Evolutionary conservation across 1,140 invertebrate genomes (phyloP).

Genomic region (Drosophila repleta): DNA sequence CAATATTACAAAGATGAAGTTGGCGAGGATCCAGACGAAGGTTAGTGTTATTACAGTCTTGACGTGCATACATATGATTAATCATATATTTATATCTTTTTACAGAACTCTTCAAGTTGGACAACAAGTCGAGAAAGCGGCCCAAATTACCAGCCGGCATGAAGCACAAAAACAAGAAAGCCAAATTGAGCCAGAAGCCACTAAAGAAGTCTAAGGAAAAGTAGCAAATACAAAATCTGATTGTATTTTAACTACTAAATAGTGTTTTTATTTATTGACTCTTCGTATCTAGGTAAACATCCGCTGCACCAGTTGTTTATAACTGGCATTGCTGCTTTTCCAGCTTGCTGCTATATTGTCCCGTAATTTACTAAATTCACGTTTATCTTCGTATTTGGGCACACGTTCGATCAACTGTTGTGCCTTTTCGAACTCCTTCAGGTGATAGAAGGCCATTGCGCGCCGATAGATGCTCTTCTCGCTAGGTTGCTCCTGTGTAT

Average conservation of each 20-base stretch:
- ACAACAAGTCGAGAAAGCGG: slow-evolving; percentile 61
- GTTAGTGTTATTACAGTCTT: slow-evolving; percentile 28
- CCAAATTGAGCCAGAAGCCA: slow-evolving; percentile 50
- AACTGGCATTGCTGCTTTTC: slow-evolving; percentile 72
- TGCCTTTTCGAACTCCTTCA: slow-evolving; percentile 78
- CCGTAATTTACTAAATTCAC: slow-evolving; percentile 70
- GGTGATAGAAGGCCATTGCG: slow-evolving; percentile 68
- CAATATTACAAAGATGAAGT: slow-evolving; percentile 94
- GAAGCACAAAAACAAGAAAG: slow-evolving; percentile 72
- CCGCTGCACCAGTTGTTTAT: slow-evolving; percentile 77
- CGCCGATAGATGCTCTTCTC: slow-evolving; percentile 81
- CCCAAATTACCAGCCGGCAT: slow-evolving; percentile 61
- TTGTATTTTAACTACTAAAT: slow-evolving; percentile 23
- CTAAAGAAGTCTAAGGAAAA: slow-evolving; percentile 28
- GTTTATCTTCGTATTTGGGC: slow-evolving; percentile 71
- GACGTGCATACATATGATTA: not conserved
- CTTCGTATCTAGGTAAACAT: slow-evolving; percentile 72
- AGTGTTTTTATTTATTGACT: not conserved
- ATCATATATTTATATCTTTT: not conserved
- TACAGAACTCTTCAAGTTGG: slow-evolving; percentile 73
- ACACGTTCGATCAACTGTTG: slow-evolving; percentile 63
- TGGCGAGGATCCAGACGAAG: slow-evolving; percentile 93
- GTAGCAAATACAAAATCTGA: slow-evolving; percentile 4
- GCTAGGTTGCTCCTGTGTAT: slow-evolving; percentile 53
- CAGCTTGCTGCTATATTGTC: slow-evolving; percentile 63